Percentiles rank a stretch among this genome's conserved stretches.
phyloP scores from a whole-genome alignment of 2,888 invertebrate species.

The Tetropium fuscum region DNA sequence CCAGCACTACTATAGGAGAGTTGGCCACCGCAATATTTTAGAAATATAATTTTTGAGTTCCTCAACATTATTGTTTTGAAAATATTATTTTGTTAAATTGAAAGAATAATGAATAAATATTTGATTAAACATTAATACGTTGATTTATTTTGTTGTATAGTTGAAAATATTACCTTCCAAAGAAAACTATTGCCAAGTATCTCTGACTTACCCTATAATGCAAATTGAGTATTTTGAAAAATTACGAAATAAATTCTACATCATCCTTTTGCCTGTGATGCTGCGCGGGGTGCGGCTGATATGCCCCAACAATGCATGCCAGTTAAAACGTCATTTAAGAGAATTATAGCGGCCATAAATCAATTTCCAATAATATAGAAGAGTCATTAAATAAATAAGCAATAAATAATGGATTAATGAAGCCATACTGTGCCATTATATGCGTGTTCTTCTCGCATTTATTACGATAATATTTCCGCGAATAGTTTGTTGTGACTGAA shows the following conservation, averaged over 20 bases:
- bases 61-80: too few species aligned
- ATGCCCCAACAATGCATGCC: constrained; percentile 31
- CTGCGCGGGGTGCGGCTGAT: background rate
- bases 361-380: constrained; percentile 43
- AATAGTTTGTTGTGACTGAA: constrained; percentile 39
- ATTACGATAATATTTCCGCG: constrained; percentile 39
- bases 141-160: too few species aligned
- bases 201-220: too few species aligned
- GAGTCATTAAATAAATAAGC: constrained; percentile 48
- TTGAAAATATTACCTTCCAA: too few species aligned
- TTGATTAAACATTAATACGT: too few species aligned
- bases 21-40: too few species aligned
- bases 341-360: constrained; percentile 47
- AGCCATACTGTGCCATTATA: constrained; percentile 44
- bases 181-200: constrained; percentile 17
- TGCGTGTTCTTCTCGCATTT: constrained; percentile 42
- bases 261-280: constrained; percentile 18
- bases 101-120: too few species aligned
- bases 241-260: too few species aligned
- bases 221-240: too few species aligned
- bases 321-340: constrained; percentile 43
- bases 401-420: constrained; percentile 49
- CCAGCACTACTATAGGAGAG: too few species aligned
- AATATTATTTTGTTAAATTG: too few species aligned
- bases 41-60: too few species aligned